Conservation (phyloP, 2,888 invertebrate species). For the Drosophila peninsularis region DNA sequence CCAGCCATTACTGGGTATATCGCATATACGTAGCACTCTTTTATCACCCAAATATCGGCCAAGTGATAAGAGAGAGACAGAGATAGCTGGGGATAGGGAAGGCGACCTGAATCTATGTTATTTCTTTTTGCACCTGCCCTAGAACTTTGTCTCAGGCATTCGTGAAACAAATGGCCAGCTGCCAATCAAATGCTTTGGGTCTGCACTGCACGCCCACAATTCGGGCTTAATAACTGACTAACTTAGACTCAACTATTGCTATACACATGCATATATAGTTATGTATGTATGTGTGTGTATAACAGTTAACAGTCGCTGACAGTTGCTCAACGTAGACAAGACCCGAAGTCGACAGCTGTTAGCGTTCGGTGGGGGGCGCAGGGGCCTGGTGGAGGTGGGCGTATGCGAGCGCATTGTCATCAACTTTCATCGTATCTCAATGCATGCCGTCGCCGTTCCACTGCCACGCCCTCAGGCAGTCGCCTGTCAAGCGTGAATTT, state of each 20-base stretch:
- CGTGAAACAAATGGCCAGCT: slow-evolving; percentile 63
- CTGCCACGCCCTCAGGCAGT: slow-evolving; percentile 23
- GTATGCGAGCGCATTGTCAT: slow-evolving; percentile 66
- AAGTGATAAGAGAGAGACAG: slow-evolving; percentile 24
- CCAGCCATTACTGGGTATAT: slow-evolving; percentile 15
- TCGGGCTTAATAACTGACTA: slow-evolving; percentile 43
- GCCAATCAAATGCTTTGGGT: slow-evolving; percentile 67
- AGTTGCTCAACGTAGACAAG: slow-evolving; percentile 30
- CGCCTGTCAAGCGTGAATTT: slow-evolving; percentile 69
- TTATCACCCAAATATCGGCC: slow-evolving; percentile 16
- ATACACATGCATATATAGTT: neutral
- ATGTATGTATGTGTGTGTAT: neutral
- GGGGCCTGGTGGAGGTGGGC: slow-evolving; percentile 10
- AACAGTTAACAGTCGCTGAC: slow-evolving; percentile 48
- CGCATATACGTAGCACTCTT: slow-evolving; percentile 7
- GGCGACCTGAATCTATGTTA: neutral
- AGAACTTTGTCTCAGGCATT: slow-evolving; percentile 8
- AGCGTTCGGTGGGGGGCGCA: neutral
- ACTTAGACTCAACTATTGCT: slow-evolving; percentile 21
- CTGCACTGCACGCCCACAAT: slow-evolving; percentile 18
- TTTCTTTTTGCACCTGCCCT: slow-evolving; percentile 2
- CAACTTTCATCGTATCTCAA: slow-evolving; percentile 55
- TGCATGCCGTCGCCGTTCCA: slow-evolving; percentile 28
- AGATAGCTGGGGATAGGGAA: slow-evolving; percentile 13
- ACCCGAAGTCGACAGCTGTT: slow-evolving; percentile 3